Percentiles rank a stretch among this genome's conserved stretches.
Conservation (phyloP, 2,797 vertebrate genomes). For the Crenichthys baileyi region DNA sequence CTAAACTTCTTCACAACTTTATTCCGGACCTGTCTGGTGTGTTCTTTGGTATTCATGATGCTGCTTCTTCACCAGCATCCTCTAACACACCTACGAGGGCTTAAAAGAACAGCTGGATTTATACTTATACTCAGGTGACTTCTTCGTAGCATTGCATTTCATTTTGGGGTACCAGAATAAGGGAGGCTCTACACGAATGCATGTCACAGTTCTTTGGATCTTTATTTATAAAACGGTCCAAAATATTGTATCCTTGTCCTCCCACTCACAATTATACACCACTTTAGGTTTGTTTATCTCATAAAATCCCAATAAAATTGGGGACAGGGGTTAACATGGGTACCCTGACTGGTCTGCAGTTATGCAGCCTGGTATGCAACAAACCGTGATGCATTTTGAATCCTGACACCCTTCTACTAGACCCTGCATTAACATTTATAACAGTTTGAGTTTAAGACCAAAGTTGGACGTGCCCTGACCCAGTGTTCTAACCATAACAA, state of each 20-base stretch:
- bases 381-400: neutral
- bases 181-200: neutral
- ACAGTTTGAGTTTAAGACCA: neutral
- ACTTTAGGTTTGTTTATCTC: no score
- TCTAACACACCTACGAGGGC: neutral
- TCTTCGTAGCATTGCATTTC: neutral
- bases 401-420: neutral
- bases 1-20: neutral
- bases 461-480: neutral
- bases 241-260: no score
- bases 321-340: no score
- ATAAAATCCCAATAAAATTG: no score
- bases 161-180: neutral
- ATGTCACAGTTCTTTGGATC: neutral
- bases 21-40: neutral
- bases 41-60: no score
- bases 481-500: neutral
- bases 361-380: neutral
- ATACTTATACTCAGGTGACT: neutral
- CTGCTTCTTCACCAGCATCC: no score
- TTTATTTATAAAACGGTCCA: neutral
- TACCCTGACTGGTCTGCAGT: neutral
- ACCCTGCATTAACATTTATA: neutral
- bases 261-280: no score
- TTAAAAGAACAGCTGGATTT: neutral